Evolutionary conservation across 2,113 vertebrate species (phyloP).

Genomic region (Phylloscopus trochilus): DNA sequence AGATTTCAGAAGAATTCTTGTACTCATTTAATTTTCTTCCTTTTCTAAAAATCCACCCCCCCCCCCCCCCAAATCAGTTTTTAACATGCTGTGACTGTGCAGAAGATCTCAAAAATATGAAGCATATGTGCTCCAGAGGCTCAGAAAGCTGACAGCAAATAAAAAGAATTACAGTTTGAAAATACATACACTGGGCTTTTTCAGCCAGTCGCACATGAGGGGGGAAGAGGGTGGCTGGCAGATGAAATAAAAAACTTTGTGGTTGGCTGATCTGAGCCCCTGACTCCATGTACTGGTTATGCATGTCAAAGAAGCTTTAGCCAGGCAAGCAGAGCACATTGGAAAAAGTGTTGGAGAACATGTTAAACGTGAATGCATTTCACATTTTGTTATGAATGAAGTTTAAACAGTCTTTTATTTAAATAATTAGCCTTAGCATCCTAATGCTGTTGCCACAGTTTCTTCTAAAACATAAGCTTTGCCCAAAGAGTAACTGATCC

Average conservation of each 20-base stretch:
- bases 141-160: slow-evolving; percentile 22
- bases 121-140: slow-evolving; percentile 31
- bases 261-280: background rate
- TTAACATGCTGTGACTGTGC: background rate
- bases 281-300: background rate
- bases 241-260: background rate
- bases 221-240: background rate
- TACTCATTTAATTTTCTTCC: background rate
- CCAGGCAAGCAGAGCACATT: background rate
- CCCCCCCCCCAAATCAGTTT: background rate
- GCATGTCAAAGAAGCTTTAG: background rate
- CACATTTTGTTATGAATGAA: background rate
- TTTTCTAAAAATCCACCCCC: background rate
- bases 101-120: slow-evolving; percentile 13
- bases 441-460: background rate
- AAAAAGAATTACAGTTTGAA: slow-evolving; percentile 19
- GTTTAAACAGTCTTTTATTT: background rate
- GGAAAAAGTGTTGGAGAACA: background rate
- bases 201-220: background rate
- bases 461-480: background rate
- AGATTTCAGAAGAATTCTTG: background rate
- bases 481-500: background rate
- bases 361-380: background rate
- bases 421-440: background rate
- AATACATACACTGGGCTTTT: background rate